Base-by-base conservation (phyloP, 2,888 invertebrate genomes). In the Chirona hameri region DNA sequence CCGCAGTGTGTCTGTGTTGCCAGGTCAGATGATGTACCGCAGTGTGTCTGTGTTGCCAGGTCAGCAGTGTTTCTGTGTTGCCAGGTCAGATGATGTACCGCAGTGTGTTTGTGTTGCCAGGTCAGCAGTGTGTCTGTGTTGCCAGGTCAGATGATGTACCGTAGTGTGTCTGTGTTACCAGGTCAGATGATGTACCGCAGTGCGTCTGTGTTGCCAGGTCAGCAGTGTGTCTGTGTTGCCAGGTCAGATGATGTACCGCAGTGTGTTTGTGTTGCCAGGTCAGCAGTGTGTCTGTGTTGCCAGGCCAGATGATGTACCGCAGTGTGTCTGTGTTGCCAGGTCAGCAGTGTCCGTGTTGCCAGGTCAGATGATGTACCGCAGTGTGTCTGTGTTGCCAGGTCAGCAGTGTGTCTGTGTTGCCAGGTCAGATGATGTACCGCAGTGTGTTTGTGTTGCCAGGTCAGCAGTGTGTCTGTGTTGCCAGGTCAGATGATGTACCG, bases 81-180 rank as follows among this genome's bases (percentile, higher is more conserved):
- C 7, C 83, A 85, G 94, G 98, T 86, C 98, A 98, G 91, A 99
- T 99, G 98, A 94, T 98, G 87, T 98, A 95, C 39, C 39, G 7
- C 39, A 39, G 39, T 39, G 39, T 39, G 39, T 39, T 7, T 39
- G 39, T 39, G 39, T 39, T 39, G 39, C 39, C 39, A 39, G 39
- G 7, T 39, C 39, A 39, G 39, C 39, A 39, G 39, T 39, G 39
- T 18, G 55, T 55, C 24, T 21, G 24, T 24, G 60, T 10, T 29
- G 55, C 7, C 83, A 85, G 94, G 98, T 86, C 98, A 98, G 91
- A 99, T 99, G 98, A 94, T 98, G 87, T 98, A 95, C 39, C 39
- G 7, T 7, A 39, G 39, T 39, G 39, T 39, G 39, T 39, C 39
- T 39, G 39, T 39, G 39, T 39, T 39, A 7, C 39, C 39, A 39